Percentiles rank a stretch among this genome's conserved stretches.
These are phyloP conservation scores for Stegophylla sp. DNA, from an alignment of 2,888 invertebrate species.

Conservation along the genomic window DNA sequence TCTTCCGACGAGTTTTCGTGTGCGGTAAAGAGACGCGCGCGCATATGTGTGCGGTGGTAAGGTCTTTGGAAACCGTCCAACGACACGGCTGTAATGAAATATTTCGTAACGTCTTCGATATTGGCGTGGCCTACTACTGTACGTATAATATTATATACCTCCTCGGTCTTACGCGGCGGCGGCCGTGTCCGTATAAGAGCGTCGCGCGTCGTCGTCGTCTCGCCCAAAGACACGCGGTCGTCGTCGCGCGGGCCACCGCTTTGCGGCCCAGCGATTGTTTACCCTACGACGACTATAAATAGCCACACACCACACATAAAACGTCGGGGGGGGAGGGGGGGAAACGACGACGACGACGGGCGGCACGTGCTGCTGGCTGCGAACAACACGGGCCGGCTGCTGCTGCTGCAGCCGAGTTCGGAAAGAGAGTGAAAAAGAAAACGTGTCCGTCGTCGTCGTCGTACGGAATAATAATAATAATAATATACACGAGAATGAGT, in stretches of 20 bases:
- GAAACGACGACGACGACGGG: constrained; percentile 20
- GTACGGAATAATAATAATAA: no score
- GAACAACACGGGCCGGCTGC: constrained; percentile 52
- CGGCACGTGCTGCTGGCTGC: constrained; percentile 44
- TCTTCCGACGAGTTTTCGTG: no score
- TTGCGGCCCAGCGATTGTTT: constrained; percentile 36
- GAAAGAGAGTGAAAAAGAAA: no score
- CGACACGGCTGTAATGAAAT: background rate
- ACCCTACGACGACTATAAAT: constrained; percentile 50
- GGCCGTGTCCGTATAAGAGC: background rate
- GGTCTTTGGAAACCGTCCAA: constrained; percentile 44
- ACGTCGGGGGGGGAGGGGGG: background rate
- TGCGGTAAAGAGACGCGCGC: background rate
- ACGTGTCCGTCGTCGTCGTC: no score
- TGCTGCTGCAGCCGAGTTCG: background rate
- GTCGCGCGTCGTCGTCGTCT: constrained; percentile 12
- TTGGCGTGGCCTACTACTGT: constrained; percentile 7
- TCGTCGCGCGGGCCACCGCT: background rate
- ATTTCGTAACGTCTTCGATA: constrained; percentile 32
- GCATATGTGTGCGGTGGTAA: background rate
- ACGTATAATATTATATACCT: background rate
- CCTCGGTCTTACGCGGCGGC: background rate
- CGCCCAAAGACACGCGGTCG: background rate
- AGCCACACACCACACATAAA: no score
- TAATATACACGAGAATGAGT: no score